Conservation (phyloP, 2,797 vertebrate species). For the Tachyglossus aculeatus region DNA sequence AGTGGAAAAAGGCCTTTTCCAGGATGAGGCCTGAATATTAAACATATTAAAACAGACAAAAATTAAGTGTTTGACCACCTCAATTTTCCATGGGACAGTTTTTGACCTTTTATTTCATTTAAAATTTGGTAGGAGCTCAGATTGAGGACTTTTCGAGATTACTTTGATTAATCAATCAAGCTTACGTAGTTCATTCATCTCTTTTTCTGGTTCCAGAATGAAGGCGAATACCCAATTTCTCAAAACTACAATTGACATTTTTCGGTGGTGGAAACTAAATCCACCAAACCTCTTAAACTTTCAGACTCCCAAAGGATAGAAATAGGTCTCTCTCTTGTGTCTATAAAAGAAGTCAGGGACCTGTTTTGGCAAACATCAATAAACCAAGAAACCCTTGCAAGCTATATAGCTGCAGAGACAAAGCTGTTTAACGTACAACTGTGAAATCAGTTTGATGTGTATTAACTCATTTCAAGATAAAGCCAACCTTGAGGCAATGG, state of each 20-base stretch:
- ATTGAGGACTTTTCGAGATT: slow-evolving; percentile 40
- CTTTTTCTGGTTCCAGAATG: slow-evolving; percentile 1
- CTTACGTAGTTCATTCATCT: slow-evolving; percentile 16
- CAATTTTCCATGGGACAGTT: no score
- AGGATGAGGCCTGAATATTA: no score
- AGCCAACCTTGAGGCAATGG: no score
- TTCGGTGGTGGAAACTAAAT: slow-evolving; percentile 32
- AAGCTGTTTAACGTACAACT: neutral
- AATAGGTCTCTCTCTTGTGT: neutral
- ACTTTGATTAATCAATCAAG: slow-evolving; percentile 34
- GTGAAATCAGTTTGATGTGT: neutral
- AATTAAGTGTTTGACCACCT: no score
- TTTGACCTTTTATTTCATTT: slow-evolving; percentile 13
- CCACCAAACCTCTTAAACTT: slow-evolving; percentile 3
- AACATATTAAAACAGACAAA: no score
- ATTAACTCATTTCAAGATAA: no score
- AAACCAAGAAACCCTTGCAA: neutral
- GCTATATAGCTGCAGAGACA: neutral
- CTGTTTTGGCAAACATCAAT: neutral
- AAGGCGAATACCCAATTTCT: slow-evolving; percentile 23
- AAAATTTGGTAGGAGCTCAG: slow-evolving; percentile 20
- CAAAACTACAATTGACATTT: slow-evolving; percentile 25
- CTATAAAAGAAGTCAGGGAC: slow-evolving; percentile 19
- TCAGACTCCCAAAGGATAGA: slow-evolving; percentile 12
- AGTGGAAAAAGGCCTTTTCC: no score